Evolutionary conservation across 2,797 vertebrate species (phyloP).

Genomic region (Enteromius trimaculatus): DNA sequence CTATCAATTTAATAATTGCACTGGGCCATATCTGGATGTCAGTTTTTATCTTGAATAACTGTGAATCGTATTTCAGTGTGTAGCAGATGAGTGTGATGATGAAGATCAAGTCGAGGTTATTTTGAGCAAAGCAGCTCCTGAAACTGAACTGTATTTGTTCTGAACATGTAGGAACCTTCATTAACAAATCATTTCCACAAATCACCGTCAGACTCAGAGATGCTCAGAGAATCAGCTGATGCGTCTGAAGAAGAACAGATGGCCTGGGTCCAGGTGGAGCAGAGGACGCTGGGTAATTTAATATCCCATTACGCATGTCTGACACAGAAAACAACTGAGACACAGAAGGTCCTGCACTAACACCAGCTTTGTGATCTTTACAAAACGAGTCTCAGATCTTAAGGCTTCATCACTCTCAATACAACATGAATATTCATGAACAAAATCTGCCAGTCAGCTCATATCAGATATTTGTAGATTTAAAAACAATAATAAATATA

Average conservation of each 20-base stretch:
- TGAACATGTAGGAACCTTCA: slow-evolving; percentile 17
- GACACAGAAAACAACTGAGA: neutral
- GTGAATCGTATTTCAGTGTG: too few relatives aligned
- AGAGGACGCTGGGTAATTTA: slow-evolving; percentile 50
- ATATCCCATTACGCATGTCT: slow-evolving; percentile 49
- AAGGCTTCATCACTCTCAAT: neutral
- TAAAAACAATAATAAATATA: too few relatives aligned
- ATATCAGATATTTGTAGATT: too few relatives aligned
- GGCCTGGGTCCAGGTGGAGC: slow-evolving; percentile 47
- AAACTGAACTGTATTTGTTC: neutral
- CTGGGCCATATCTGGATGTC: too few relatives aligned
- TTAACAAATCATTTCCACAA: neutral
- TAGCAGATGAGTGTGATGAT: too few relatives aligned
- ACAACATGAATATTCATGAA: neutral
- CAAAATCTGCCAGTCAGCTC: too few relatives aligned
- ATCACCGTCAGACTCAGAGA: neutral
- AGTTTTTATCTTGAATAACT: too few relatives aligned
- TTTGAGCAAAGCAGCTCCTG: too few relatives aligned
- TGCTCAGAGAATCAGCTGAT: neutral
- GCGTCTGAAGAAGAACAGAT: slow-evolving; percentile 43
- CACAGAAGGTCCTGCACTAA: neutral
- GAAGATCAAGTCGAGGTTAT: too few relatives aligned
- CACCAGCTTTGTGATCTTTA: neutral
- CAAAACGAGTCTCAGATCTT: neutral
- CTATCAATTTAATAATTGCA: too few relatives aligned